A percentile compares a stretch with the other conserved stretches of the same genome.
Conservation (phyloP, 1,140 invertebrate genomes). For the Lepidostoma basale region DNA sequence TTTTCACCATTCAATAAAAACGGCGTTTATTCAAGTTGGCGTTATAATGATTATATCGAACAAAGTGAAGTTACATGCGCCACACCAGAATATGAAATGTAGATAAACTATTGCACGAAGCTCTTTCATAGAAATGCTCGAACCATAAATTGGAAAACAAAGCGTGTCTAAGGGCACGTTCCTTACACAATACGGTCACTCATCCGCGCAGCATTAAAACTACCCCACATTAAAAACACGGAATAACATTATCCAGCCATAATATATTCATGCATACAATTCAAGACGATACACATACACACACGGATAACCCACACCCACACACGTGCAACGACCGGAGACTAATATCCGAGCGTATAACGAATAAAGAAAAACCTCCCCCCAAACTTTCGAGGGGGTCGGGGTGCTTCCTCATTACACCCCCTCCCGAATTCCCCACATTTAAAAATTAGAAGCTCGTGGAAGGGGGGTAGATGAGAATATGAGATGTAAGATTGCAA, state of each 20-base stretch:
- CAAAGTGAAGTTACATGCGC: too few species aligned
- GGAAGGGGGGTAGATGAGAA: conserved; percentile 21
- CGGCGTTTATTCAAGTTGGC: too few species aligned
- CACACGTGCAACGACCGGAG: conserved; percentile 11
- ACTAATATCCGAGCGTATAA: conserved; percentile 29
- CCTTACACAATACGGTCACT: conserved; percentile 26
- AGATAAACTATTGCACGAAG: too few species aligned
- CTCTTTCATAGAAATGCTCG: conserved; percentile 1
- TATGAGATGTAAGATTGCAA: conserved; percentile 32
- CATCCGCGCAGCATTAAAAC: conserved; percentile 31
- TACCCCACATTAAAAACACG: conserved; percentile 22
- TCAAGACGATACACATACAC: conserved; percentile 3
- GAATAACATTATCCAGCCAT: conserved; percentile 23
- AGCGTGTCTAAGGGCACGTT: conserved; percentile 17
- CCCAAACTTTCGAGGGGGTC: conserved; percentile 5
- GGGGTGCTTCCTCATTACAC: conserved; percentile 15
- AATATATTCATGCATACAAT: neutral
- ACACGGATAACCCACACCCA: conserved; percentile 7
- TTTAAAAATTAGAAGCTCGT: conserved; percentile 39
- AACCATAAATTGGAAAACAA: conserved; percentile 28
- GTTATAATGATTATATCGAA: too few species aligned
- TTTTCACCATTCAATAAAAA: too few species aligned
- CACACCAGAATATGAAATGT: too few species aligned
- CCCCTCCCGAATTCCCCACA: conserved; percentile 6
- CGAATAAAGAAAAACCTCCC: conserved; percentile 37